Evolutionary conservation across 2,113 vertebrate genomes (phyloP), one percentile per base, ranked within the genome.

Genomic region (Pelecanus crispus): DNA sequence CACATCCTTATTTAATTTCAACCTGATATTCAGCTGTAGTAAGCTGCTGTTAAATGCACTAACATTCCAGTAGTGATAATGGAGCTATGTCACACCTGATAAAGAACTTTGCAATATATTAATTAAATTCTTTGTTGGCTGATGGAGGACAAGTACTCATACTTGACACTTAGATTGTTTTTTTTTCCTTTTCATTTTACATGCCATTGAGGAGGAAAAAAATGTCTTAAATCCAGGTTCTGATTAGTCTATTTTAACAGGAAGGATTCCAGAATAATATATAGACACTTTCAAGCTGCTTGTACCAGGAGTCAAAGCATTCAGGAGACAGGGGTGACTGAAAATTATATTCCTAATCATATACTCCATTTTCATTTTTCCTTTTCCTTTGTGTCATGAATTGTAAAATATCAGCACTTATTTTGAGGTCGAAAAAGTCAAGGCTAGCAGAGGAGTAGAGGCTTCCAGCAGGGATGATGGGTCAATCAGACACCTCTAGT

Each of bases 331-430:
- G 58, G 72, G 10, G 20, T 47, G 19, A 17, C 71, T 94, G 81
- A 93, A 97, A 97, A 97, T 96, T 68, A 95, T 72, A 71, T 50
- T 67, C 28, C 75, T 95, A 94, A 95, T 97, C 94, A 94, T 52
- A 84, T 55, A 97, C 92, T 70, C 66, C n/a, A 66, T 94, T 98
- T 96, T 93, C 63, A 65, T 87, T 93, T 97, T 87, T 90, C 80
- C 34, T 92, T 88, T 96, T 92, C 47, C 90, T 84, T 97, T 96
- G 47, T 97, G 67, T 70, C 65, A 84, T 90, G 94, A 96, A 97
- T 97, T 97, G 73, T 95, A 98, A 97, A 97, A 97, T 97, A 98
- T 82, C 94, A 97, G 79, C 86, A 95, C 84, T 97, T 96, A 94
- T 94, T 97, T 96, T 78, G 88, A 97, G 97, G 95, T 97, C 52